Evolutionary conservation across 1,140 invertebrate species (phyloP).

Genomic region (Zaprionus tsacasi): DNA sequence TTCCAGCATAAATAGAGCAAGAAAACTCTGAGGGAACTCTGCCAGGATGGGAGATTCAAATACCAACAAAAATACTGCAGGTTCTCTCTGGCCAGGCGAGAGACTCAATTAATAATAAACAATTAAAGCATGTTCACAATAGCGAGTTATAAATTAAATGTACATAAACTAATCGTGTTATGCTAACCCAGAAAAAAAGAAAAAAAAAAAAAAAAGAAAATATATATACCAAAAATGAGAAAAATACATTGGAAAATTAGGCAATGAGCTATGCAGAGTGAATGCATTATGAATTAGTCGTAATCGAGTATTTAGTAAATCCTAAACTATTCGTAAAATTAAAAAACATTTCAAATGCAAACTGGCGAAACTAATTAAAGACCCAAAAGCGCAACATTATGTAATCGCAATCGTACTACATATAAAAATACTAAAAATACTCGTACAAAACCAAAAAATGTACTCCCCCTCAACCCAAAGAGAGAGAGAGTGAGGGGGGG

Average conservation of each 20-base stretch:
- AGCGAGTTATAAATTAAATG: conserved; percentile 42
- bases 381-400: conserved; percentile 30
- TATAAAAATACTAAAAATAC: not conserved
- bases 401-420: conserved; percentile 6
- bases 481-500: not conserved
- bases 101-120: conserved; percentile 44
- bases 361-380: conserved; percentile 27
- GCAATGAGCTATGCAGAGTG: conserved; percentile 13
- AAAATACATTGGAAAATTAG: conserved; percentile 19
- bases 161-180: conserved; percentile 53
- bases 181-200: conserved; percentile 26
- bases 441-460: not conserved
- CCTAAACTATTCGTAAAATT: conserved; percentile 28
- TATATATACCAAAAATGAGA: conserved; percentile 8
- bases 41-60: not conserved
- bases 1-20: conserved; percentile 22
- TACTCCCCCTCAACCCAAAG: not conserved
- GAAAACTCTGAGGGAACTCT: not conserved
- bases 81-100: not conserved
- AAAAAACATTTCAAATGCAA: conserved; percentile 36
- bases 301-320: conserved; percentile 12
- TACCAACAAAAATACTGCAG: not conserved
- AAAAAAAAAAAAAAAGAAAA: conserved; percentile 19
- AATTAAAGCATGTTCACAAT: conserved; percentile 36
- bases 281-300: conserved; percentile 38